Evolutionary conservation across 1,140 invertebrate genomes (phyloP).

Genomic region (Drosophila kurseongensis): DNA sequence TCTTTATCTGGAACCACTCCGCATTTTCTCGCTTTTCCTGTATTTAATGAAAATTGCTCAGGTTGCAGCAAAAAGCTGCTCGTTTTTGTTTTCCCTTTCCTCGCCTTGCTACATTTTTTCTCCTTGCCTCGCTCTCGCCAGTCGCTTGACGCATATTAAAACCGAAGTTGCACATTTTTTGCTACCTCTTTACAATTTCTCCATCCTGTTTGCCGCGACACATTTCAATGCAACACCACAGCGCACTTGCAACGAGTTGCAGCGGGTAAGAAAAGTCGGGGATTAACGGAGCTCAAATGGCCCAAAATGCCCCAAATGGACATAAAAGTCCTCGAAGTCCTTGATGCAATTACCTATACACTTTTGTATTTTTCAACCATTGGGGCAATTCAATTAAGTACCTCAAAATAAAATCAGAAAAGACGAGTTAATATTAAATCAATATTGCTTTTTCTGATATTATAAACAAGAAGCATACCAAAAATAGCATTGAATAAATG

Average conservation of each 20-base stretch:
- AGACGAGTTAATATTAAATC: neutral
- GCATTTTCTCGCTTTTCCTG: slow-evolving; percentile 4
- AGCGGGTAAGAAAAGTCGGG: no score
- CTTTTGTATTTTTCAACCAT: no score
- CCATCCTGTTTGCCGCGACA: slow-evolving; percentile 22
- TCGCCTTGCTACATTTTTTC: neutral
- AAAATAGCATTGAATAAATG: neutral
- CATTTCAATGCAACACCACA: slow-evolving; percentile 45
- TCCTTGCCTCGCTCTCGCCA: slow-evolving; percentile 3
- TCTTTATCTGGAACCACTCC: slow-evolving; percentile 1
- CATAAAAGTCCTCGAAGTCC: no score
- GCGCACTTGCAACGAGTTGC: neutral
- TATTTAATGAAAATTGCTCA: slow-evolving; percentile 57
- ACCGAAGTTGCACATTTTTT: slow-evolving; percentile 43
- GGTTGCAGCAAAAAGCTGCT: slow-evolving; percentile 44
- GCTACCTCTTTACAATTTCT: neutral
- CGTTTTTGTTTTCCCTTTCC: slow-evolving; percentile 9
- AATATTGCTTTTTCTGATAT: neutral
- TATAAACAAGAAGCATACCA: neutral
- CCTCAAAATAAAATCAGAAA: no score
- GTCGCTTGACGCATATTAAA: slow-evolving; percentile 50
- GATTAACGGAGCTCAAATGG: neutral
- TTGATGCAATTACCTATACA: no score
- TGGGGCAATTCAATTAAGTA: no score
- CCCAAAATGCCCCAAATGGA: neutral